phyloP scores from a whole-genome alignment of 2,888 invertebrate species.

The Synanthedon andrenaeformis region DNA sequence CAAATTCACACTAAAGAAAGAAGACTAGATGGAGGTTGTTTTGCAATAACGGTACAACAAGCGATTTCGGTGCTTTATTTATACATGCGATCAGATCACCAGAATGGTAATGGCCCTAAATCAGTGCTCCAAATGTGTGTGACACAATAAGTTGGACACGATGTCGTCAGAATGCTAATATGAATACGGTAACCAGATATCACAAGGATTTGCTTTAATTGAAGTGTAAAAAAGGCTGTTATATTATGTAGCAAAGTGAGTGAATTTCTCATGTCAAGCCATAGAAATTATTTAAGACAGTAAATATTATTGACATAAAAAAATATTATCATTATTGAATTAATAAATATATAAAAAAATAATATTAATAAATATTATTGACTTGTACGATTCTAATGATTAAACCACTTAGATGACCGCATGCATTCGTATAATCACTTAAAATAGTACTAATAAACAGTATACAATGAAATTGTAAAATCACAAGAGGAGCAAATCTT shows the following conservation, averaged over 20 bases:
- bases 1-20: background rate
- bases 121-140: constrained; percentile 32
- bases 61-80: constrained; percentile 22
- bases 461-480: too few relatives aligned
- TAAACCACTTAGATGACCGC: background rate
- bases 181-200: too few relatives aligned
- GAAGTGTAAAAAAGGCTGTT: background rate
- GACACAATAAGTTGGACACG: constrained; percentile 52
- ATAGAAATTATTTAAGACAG: too few relatives aligned
- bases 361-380: background rate
- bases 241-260: constrained; percentile 9
- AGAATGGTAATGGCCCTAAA: constrained; percentile 53
- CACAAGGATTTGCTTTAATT: too few relatives aligned
- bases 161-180: constrained; percentile 15
- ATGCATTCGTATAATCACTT: too few relatives aligned
- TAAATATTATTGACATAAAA: too few relatives aligned
- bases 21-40: constrained; percentile 7
- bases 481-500: too few relatives aligned
- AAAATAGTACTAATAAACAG: too few relatives aligned
- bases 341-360: background rate
- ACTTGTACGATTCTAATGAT: background rate
- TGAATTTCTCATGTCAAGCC: constrained; percentile 6
- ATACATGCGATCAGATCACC: constrained; percentile 16
- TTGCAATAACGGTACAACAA: constrained; percentile 26
- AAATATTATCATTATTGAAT: background rate